phyloP scores from a whole-genome alignment of 2,113 vertebrate genomes.

The Laticauda colubrina region DNA sequence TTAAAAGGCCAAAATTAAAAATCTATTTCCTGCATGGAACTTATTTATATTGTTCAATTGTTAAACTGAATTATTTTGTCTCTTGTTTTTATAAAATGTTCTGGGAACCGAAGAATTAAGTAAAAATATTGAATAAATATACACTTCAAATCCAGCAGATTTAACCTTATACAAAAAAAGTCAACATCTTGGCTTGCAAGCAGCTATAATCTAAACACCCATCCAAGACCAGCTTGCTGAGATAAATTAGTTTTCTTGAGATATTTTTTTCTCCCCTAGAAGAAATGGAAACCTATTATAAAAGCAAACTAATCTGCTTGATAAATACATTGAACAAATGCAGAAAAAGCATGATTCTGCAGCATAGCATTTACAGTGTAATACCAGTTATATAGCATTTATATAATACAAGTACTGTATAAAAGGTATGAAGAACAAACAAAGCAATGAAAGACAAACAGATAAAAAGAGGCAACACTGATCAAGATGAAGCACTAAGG shows the following conservation, averaged over 20 bases:
- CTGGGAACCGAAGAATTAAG: no score
- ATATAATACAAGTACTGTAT: background rate
- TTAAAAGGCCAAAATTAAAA: background rate
- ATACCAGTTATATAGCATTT: background rate
- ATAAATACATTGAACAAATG: background rate
- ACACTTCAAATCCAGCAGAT: background rate
- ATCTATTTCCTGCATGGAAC: background rate
- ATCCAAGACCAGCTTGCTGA: constrained; percentile 45
- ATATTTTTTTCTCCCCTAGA: background rate
- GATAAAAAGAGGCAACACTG: background rate
- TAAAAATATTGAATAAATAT: background rate
- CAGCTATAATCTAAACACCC: constrained; percentile 17
- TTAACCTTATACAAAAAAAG: background rate
- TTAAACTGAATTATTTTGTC: background rate
- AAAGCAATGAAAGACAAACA: background rate
- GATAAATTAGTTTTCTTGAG: background rate
- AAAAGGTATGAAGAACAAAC: background rate
- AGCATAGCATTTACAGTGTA: background rate
- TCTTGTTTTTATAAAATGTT: background rate
- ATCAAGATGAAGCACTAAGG: background rate
- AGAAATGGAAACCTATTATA: constrained; percentile 30
- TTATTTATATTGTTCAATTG: background rate
- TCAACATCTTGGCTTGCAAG: background rate
- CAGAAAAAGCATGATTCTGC: background rate
- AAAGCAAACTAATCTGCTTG: constrained; percentile 39